Conservation (phyloP, 37 sponge, comb jelly and placozoan species). For the Ephydatia muelleri region DNA sequence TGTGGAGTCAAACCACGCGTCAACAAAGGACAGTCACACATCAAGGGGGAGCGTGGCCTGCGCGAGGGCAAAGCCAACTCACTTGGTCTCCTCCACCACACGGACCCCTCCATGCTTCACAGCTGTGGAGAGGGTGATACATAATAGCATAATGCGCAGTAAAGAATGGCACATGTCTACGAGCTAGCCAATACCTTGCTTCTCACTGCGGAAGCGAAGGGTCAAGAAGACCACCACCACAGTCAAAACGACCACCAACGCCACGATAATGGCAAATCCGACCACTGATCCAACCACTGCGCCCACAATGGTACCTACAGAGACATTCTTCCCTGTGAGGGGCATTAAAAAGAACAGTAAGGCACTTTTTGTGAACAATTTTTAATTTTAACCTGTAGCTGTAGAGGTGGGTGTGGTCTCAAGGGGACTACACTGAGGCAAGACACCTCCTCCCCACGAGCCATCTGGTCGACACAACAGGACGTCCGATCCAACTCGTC, state of each 20-base stretch:
- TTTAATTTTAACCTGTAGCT: not conserved
- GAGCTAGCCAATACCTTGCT: not conserved
- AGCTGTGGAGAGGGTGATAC: not conserved
- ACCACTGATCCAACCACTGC: not conserved
- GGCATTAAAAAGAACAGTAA: not conserved
- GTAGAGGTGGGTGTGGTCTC: not conserved
- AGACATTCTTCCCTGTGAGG: not conserved
- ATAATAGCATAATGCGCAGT: too few species aligned
- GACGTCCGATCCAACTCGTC: too few species aligned
- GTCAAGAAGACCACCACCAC: not conserved
- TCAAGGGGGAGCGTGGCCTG: too few species aligned
- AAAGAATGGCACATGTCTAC: not conserved
- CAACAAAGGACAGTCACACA: too few species aligned
- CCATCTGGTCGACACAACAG: not conserved
- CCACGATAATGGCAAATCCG: not conserved
- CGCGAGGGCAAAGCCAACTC: too few species aligned
- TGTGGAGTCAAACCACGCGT: not conserved
- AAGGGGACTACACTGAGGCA: not conserved
- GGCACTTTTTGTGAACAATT: too few species aligned
- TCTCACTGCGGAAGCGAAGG: not conserved
- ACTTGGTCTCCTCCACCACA: not conserved
- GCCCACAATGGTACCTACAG: not conserved
- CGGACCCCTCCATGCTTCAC: not conserved
- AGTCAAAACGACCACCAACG: not conserved
- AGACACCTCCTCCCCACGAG: not conserved